Conservation (phyloP, 1,140 invertebrate genomes). For the Drosophila pseudoananassae region DNA sequence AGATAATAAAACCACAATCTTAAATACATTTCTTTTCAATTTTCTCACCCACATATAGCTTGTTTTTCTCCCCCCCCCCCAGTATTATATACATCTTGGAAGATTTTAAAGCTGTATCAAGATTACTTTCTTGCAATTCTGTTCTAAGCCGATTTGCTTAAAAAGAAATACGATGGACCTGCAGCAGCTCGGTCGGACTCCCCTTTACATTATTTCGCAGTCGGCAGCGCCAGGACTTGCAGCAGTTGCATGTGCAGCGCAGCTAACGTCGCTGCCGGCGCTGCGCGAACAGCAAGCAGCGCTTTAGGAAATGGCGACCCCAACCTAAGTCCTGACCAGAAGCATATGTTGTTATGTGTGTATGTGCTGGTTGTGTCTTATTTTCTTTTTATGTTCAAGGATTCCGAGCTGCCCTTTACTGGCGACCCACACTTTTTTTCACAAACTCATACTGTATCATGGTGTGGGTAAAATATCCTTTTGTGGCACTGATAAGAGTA, state of each 20-base stretch:
- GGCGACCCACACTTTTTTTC: constrained; percentile 18
- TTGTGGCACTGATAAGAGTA: constrained; percentile 49
- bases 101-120: constrained; percentile 18
- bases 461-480: constrained; percentile 10
- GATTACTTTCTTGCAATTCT: constrained; percentile 35
- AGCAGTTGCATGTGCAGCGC: constrained; percentile 41
- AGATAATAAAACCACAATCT: no score
- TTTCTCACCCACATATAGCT: background rate
- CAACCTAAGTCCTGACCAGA: constrained; percentile 50
- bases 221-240: constrained; percentile 13
- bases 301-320: background rate
- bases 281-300: constrained; percentile 19
- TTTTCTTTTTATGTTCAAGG: constrained; percentile 66
- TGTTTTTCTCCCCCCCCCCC: background rate
- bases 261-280: constrained; percentile 32
- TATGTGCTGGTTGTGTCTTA: constrained; percentile 32
- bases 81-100: background rate
- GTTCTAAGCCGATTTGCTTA: constrained; percentile 61
- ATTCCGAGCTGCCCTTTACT: constrained; percentile 51
- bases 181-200: constrained; percentile 15
- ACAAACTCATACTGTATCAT: background rate
- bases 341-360: constrained; percentile 76
- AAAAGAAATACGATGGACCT: constrained; percentile 43
- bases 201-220: background rate
- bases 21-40: no score